These are phyloP conservation scores for Lates calcarifer DNA, from an alignment of 2,113 vertebrate genomes.

Conservation along the genomic window DNA sequence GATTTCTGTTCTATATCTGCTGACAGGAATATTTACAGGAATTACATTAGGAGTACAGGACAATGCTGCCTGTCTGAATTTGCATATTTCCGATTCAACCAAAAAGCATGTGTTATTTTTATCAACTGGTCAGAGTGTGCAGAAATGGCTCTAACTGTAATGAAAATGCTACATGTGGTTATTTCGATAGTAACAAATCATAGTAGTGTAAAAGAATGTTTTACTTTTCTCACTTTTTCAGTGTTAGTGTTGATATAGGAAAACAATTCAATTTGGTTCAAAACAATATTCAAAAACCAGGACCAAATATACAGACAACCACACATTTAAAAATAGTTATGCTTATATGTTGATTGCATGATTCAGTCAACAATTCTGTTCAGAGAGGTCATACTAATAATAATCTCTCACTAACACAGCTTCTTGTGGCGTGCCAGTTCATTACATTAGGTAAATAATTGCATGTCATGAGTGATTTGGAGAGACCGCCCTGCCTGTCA, in stretches of 20 bases:
- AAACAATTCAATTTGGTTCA: no score
- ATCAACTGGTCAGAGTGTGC: background rate
- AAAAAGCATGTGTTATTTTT: background rate
- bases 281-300: no score
- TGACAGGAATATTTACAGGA: no score
- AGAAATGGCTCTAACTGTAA: background rate
- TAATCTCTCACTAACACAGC: background rate
- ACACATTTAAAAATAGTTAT: background rate
- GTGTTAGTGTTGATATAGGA: no score
- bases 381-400: background rate
- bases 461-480: background rate
- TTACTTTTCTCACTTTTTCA: no score
- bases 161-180: no score
- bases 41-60: no score
- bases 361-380: background rate
- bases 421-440: background rate
- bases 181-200: no score
- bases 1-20: no score
- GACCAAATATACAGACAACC: no score
- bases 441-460: background rate
- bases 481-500: background rate
- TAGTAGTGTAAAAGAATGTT: no score
- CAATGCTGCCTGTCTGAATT: no score
- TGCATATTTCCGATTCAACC: background rate
- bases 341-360: background rate